These are phyloP conservation scores for Epinephelus fuscoguttatus DNA, from an alignment of 2,113 vertebrate species.

Conservation along the genomic window DNA sequence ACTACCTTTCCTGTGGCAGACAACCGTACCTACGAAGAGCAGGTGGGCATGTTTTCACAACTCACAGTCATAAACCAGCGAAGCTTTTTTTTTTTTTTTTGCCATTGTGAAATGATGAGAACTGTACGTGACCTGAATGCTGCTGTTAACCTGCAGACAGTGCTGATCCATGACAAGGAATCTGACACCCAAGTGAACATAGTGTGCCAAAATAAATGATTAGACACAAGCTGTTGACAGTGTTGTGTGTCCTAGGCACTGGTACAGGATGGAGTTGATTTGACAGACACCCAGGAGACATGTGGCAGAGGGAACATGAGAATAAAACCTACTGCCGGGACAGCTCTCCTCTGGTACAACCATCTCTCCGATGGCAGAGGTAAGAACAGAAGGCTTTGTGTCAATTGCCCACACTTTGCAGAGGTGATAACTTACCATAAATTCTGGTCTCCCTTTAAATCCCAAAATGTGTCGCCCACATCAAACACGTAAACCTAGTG, in stretches of 20 bases:
- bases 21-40: constrained; percentile 95
- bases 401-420: not conserved
- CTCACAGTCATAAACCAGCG: not conserved
- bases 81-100: not conserved
- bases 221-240: constrained; percentile 22
- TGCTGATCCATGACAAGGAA: constrained; percentile 44
- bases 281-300: constrained; percentile 92
- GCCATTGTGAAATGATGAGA: constrained; percentile 33
- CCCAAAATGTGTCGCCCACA: not conserved
- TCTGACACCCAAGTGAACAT: constrained; percentile 5
- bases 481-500: not conserved
- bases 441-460: not conserved
- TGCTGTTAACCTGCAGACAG: not conserved
- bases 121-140: constrained; percentile 22
- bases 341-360: constrained; percentile 98
- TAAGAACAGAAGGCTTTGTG: constrained; percentile 65
- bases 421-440: not conserved
- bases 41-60: constrained; percentile 80
- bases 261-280: constrained; percentile 91
- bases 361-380: constrained; percentile 97
- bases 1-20: constrained; percentile 96
- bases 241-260: constrained; percentile 86
- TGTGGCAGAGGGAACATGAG: constrained; percentile 93
- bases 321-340: constrained; percentile 91
- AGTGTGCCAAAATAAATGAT: constrained; percentile 17